These are phyloP conservation scores for Dipodomys spectabilis DNA, from an alignment of 2,113 vertebrate genomes.

Conservation along the genomic window DNA sequence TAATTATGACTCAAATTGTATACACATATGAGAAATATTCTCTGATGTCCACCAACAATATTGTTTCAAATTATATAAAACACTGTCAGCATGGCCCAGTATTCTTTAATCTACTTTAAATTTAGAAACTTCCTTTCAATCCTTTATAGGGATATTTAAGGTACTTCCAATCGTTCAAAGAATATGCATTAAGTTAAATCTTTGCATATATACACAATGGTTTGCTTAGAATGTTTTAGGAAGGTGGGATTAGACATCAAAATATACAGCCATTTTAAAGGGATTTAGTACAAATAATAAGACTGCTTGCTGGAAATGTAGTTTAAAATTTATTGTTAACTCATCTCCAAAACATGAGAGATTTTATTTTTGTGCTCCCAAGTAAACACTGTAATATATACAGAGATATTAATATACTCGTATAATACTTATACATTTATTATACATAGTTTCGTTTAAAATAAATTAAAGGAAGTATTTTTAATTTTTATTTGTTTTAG, in stretches of 20 bases:
- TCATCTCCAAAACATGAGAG: neutral
- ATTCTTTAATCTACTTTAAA: neutral
- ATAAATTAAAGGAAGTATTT: neutral
- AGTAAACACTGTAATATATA: neutral
- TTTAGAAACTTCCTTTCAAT: slow-evolving; percentile 10
- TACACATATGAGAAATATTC: neutral
- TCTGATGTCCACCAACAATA: neutral
- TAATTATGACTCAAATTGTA: neutral
- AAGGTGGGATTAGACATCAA: neutral
- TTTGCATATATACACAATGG: neutral
- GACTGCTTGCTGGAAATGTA: neutral
- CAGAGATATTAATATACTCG: neutral
- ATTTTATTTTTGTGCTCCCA: neutral
- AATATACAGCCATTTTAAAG: neutral
- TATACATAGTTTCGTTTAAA: neutral
- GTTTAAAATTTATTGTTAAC: neutral
- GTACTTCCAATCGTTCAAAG: neutral
- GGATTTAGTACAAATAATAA: neutral
- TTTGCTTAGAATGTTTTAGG: slow-evolving; percentile 14
- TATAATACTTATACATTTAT: neutral
- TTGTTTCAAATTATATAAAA: slow-evolving; percentile 5
- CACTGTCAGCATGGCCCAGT: neutral
- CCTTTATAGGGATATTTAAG: neutral
- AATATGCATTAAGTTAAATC: neutral
- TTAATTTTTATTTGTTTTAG: neutral